Percentiles rank a stretch among this genome's conserved stretches.
Evolutionary conservation across 2,888 invertebrate species (phyloP).

Genomic region (Deroplatys truncata): DNA sequence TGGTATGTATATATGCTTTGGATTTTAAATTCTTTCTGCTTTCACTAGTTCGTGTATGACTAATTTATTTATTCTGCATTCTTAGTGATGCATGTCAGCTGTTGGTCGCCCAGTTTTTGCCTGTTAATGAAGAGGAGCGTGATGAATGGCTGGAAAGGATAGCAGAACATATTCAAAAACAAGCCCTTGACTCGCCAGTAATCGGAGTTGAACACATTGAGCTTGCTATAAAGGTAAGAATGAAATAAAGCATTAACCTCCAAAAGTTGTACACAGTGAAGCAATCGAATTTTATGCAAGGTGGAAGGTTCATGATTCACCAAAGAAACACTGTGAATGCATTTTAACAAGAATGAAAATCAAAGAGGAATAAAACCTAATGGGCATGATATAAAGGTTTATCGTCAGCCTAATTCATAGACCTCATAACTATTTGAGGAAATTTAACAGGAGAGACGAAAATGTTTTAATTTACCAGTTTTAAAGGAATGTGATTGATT

Average conservation of each 20-base stretch:
- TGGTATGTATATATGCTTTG: too few species aligned
- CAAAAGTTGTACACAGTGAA: background rate
- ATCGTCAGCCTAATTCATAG: too few species aligned
- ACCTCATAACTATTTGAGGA: too few species aligned
- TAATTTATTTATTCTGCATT: conserved; percentile 19
- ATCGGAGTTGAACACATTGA: conserved; percentile 70
- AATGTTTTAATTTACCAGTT: too few species aligned
- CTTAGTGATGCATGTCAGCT: conserved; percentile 67
- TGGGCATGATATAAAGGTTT: too few species aligned
- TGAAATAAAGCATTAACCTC: background rate
- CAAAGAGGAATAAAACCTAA: too few species aligned
- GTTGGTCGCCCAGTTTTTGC: conserved; percentile 65
- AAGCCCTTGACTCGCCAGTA: conserved; percentile 66
- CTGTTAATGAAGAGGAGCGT: conserved; percentile 56
- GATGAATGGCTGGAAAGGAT: conserved; percentile 71
- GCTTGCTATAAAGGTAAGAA: conserved; percentile 61
- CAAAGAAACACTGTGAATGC: too few species aligned
- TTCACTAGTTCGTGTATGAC: too few species aligned
- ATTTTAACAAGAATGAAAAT: too few species aligned
- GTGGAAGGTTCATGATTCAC: background rate
- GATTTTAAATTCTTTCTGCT: too few species aligned
- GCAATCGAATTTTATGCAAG: background rate
- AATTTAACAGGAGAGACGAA: too few species aligned
- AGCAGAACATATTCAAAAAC: conserved; percentile 72
- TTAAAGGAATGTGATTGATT: too few species aligned